Percentiles rank a stretch among this genome's conserved stretches.
Conservation (phyloP, 2,888 invertebrate species). For the Ischnura elegans region DNA sequence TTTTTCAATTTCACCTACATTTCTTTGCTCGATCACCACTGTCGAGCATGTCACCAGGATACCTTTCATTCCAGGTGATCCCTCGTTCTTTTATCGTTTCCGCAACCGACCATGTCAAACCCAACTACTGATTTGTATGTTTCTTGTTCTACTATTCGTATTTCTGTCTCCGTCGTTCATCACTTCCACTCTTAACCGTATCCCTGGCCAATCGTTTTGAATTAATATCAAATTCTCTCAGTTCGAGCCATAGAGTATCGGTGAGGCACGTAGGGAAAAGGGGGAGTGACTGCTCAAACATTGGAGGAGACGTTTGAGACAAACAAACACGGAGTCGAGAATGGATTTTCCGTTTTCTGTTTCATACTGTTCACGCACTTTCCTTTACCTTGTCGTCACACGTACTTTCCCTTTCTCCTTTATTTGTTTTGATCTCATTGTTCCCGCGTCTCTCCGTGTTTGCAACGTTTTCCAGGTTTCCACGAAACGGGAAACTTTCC, state of each 20-base stretch:
- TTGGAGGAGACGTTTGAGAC: not conserved
- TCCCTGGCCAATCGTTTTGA: not conserved
- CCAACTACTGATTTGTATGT: no score
- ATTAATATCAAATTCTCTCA: not conserved
- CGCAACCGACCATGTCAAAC: no score
- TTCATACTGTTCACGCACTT: not conserved
- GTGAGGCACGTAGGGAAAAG: not conserved
- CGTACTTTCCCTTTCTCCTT: not conserved
- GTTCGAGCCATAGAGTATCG: not conserved
- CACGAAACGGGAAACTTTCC: not conserved
- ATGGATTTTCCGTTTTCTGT: not conserved
- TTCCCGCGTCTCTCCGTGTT: no score
- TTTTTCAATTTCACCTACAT: no score
- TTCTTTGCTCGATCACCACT: no score
- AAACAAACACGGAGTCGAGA: conserved; percentile 11
- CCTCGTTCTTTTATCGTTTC: no score
- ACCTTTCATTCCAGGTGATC: no score
- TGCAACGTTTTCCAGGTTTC: not conserved
- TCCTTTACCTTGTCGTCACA: not conserved
- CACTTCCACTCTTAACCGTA: not conserved
- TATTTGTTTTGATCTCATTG: not conserved
- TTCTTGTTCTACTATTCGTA: not conserved
- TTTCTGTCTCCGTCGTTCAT: not conserved
- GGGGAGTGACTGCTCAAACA: not conserved
- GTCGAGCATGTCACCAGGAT: no score